These are phyloP conservation scores for Triplophysa bombifrons DNA, from an alignment of 2,797 vertebrate genomes.

Conservation along the genomic window DNA sequence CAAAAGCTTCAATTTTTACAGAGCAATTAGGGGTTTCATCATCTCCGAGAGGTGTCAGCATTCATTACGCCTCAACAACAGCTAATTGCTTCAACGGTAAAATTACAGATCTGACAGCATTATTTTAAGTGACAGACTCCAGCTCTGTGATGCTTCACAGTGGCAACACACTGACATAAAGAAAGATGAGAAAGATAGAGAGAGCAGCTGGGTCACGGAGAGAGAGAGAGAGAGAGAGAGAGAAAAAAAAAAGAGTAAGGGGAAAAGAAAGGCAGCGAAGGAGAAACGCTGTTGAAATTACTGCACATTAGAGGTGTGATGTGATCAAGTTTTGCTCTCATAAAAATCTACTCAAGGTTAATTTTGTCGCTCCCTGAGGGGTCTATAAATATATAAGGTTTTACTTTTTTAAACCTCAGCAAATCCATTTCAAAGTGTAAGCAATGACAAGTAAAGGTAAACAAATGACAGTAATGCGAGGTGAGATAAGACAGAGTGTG, in stretches of 20 bases:
- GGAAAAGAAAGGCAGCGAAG: constrained; percentile 35
- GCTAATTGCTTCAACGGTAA: constrained; percentile 88
- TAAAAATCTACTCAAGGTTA: constrained; percentile 43
- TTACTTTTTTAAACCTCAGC: not conserved
- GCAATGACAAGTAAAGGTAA: not conserved
- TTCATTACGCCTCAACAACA: constrained; percentile 81
- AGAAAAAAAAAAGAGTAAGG: constrained; percentile 43
- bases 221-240: constrained; percentile 48
- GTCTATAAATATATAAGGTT: not conserved
- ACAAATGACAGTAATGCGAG: constrained; percentile 12
- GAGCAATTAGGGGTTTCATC: constrained; percentile 86
- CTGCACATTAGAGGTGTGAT: constrained; percentile 64
- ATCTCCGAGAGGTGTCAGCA: constrained; percentile 81
- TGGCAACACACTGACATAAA: constrained; percentile 66
- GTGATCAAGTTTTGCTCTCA: constrained; percentile 52
- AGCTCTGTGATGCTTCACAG: constrained; percentile 71
- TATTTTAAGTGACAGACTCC: constrained; percentile 84
- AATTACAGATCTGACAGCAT: constrained; percentile 84
- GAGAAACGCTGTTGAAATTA: constrained; percentile 65
- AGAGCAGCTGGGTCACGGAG: constrained; percentile 67
- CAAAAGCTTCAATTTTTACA: constrained; percentile 82
- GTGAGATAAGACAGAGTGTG: not conserved
- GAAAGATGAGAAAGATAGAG: constrained; percentile 62
- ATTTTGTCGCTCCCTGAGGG: constrained; percentile 13
- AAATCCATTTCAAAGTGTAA: constrained; percentile 5